phyloP scores from a whole-genome alignment of 2,888 invertebrate species.

The Eupithecia inturbata region DNA sequence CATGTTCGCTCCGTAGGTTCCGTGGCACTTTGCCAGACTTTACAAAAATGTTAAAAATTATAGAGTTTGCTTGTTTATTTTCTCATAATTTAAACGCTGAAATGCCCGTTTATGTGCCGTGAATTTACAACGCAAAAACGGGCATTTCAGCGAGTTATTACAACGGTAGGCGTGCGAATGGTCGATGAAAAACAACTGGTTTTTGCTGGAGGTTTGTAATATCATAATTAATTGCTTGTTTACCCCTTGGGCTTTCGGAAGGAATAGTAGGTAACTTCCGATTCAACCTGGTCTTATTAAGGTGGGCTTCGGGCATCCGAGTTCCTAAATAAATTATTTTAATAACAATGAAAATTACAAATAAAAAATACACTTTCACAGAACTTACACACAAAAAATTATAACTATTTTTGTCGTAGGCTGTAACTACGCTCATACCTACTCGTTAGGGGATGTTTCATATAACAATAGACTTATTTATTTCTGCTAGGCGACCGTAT shows the following conservation, averaged over 20 bases:
- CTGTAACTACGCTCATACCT: neutral
- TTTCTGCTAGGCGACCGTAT: neutral
- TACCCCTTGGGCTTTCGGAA: neutral
- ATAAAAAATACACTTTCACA: neutral
- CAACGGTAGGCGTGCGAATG: conserved; percentile 23
- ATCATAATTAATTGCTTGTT: neutral
- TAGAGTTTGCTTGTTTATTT: conserved; percentile 37
- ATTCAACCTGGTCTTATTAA: neutral
- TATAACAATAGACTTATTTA: neutral
- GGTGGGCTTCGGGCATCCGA: neutral
- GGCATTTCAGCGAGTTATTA: conserved; percentile 34
- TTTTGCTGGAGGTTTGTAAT: conserved; percentile 11
- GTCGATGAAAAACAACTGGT: conserved; percentile 18
- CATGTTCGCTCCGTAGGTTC: conserved; percentile 1
- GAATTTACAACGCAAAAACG: no score
- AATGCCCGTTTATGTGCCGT: conserved; percentile 31
- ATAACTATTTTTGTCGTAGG: neutral
- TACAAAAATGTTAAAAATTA: conserved; percentile 2
- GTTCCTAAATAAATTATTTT: neutral
- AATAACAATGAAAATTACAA: neutral
- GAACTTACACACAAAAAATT: neutral
- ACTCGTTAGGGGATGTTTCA: neutral
- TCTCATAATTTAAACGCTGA: conserved; percentile 38
- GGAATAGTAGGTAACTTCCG: neutral
- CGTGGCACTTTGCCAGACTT: conserved; percentile 20